phyloP scores from a whole-genome alignment of 2,888 invertebrate genomes.

The Periphyllus acericola region DNA sequence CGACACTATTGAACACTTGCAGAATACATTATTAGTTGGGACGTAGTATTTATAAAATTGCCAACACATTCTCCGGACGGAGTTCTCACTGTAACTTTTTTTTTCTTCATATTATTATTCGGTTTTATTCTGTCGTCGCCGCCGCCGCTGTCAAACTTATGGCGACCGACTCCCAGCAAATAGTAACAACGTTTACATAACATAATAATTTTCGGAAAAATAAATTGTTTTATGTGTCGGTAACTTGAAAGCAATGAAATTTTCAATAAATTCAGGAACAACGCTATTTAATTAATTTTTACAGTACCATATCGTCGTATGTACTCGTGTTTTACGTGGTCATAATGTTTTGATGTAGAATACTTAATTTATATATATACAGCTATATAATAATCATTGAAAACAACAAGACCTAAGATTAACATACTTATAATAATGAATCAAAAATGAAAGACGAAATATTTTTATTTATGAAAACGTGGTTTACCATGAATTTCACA shows the following conservation, averaged over 20 bases:
- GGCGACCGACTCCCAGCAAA: constrained; percentile 22
- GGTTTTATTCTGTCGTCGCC: constrained; percentile 45
- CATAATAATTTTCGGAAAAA: constrained; percentile 7
- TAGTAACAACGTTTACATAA: constrained; percentile 9
- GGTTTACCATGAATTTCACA: too few species aligned
- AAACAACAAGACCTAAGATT: too few species aligned
- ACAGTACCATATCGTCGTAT: too few species aligned
- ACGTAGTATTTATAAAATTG: constrained; percentile 60
- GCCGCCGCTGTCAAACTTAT: constrained; percentile 45
- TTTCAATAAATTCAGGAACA: neutral
- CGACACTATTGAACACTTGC: constrained; percentile 61
- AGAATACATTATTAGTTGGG: constrained; percentile 61
- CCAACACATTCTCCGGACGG: constrained; percentile 54
- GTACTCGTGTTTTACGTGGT: too few species aligned
- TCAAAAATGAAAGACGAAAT: too few species aligned
- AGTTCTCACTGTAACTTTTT: constrained; percentile 46
- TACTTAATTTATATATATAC: too few species aligned
- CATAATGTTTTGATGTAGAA: too few species aligned
- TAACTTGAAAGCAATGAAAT: neutral
- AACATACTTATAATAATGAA: too few species aligned
- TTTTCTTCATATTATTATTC: constrained; percentile 47
- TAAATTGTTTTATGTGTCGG: neutral
- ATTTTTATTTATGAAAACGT: too few species aligned
- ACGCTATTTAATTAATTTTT: neutral
- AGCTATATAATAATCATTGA: too few species aligned